Evolutionary conservation across 1,140 invertebrate species (phyloP).

Genomic region (Oryctes rhinoceros): DNA sequence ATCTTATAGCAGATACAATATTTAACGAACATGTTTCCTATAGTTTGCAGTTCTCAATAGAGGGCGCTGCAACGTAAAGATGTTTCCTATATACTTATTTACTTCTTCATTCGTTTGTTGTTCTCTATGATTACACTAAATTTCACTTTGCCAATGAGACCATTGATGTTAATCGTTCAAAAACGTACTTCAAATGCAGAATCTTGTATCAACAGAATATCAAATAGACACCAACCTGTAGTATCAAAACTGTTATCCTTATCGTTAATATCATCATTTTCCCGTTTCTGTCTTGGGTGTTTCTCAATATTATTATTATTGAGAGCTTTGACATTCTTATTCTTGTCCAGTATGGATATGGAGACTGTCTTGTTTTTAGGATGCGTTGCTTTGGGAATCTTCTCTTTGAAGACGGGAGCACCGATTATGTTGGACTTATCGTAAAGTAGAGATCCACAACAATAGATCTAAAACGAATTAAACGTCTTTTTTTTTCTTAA

Average conservation of each 20-base stretch:
- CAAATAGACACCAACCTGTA: slow-evolving; percentile 40
- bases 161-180: not conserved
- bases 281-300: slow-evolving; percentile 51
- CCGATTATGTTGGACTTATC: slow-evolving; percentile 18
- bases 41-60: too few relatives aligned
- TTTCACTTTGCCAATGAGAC: too few relatives aligned
- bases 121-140: too few relatives aligned
- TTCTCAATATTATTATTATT: slow-evolving; percentile 59
- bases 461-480: slow-evolving; percentile 53
- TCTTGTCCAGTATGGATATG: slow-evolving; percentile 52
- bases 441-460: slow-evolving; percentile 47
- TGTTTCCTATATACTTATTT: too few relatives aligned
- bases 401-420: slow-evolving; percentile 47
- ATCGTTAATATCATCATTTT: slow-evolving; percentile 52
- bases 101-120: too few relatives aligned
- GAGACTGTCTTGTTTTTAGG: slow-evolving; percentile 48
- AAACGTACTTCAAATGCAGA: not conserved
- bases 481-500: not conserved
- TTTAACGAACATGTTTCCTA: too few relatives aligned
- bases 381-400: slow-evolving; percentile 43
- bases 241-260: slow-evolving; percentile 52
- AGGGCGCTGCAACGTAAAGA: too few relatives aligned
- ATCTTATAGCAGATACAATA: too few relatives aligned
- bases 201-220: too few relatives aligned
- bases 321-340: slow-evolving; percentile 53